phyloP scores from a whole-genome alignment of 2,113 vertebrate genomes.

The Thymallus thymallus region DNA sequence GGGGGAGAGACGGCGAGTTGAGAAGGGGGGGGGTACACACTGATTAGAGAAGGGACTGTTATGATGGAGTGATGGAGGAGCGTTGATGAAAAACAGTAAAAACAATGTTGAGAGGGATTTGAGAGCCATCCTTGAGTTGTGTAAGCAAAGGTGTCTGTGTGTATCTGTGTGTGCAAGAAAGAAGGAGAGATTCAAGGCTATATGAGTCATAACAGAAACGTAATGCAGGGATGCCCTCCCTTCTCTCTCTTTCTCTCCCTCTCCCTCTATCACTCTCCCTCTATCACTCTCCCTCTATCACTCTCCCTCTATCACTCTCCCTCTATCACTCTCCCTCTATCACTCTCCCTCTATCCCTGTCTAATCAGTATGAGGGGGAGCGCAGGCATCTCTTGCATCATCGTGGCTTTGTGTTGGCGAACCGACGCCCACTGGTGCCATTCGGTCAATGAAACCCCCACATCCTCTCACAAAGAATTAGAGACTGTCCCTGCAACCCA shows the following conservation, averaged over 20 bases:
- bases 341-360: background rate
- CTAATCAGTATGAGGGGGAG: conserved; percentile 39
- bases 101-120: conserved; percentile 24
- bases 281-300: background rate
- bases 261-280: background rate
- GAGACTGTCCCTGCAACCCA: too few relatives aligned
- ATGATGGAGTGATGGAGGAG: conserved; percentile 7
- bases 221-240: conserved; percentile 57
- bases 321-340: background rate
- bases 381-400: conserved; percentile 12
- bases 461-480: too few relatives aligned
- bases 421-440: conserved; percentile 12
- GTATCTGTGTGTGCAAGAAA: background rate
- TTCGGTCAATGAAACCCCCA: too few relatives aligned
- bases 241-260: conserved; percentile 31
- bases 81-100: conserved; percentile 20
- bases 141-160: background rate
- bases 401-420: background rate
- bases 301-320: background rate
- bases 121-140: conserved; percentile 24
- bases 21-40: background rate
- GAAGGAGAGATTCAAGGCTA: conserved; percentile 48
- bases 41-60: background rate
- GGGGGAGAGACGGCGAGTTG: conserved; percentile 2
- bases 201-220: conserved; percentile 64